Base-by-base conservation (phyloP, 1,140 invertebrate species). In the Drosophila burlai region DNA sequence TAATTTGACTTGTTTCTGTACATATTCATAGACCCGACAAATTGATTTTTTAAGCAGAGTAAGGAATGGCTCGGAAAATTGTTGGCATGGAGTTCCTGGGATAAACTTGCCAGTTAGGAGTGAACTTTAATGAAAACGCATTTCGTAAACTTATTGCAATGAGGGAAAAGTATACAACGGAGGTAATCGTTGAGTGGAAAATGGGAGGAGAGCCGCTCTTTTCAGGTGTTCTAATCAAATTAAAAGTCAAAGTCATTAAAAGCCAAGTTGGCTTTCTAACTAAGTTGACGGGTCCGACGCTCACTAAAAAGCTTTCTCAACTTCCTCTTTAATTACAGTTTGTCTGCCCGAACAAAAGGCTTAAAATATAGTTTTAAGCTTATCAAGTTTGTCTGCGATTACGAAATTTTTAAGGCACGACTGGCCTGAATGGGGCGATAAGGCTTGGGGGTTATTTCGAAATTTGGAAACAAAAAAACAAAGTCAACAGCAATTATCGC, bases 161-260 rank as follows among this genome's bases (percentile, higher is more conserved):
- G 45, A 62, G 50, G 59, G 40, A 40, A 57, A 55, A 55, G 71
- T 75, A 42, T 66, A 46, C 18, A 54, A 45, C 38, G 31, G 38
- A 47, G 47, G 52, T 38, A 18, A 34, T 29, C 9, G 76, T 21
- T 13, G 7, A 29, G 24, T 15, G 63, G 11, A 84, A 72, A 84
- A 47, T 55, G 58, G 13, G 59, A 60, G 10, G n/a, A 7, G 8
- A 7, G 49, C 60, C 42, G 71, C n/a, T 47, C 47, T 55, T 80
- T 90, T 67, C 72, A 82, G 85, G 79, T 80, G 46, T 45, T 76
- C 60, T 71, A 81, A 89, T 90, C 76, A 62, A 89, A 90, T 89
- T 82, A 89, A 89, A 90, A 80, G 64, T 80, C 64, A 73, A 83
- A 80, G 63, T 89, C 64, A 86, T 86, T 85, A 85, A 85, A 80